Conservation (phyloP, 2,797 vertebrate species). For the Astyanax mexicanus region DNA sequence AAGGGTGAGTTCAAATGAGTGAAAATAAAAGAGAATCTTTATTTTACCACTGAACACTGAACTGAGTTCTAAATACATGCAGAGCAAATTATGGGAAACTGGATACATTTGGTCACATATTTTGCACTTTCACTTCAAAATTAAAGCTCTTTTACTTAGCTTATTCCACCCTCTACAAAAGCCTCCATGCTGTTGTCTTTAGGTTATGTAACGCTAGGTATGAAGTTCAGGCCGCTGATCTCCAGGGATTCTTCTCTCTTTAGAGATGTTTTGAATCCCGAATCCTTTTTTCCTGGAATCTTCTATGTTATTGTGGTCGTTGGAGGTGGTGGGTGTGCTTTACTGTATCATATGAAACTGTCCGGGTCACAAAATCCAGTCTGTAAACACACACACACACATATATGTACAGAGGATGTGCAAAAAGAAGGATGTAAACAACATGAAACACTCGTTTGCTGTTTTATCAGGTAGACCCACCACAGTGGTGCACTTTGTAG, state of each 20-base stretch:
- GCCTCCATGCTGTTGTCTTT: constrained; percentile 30
- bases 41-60: too few species aligned
- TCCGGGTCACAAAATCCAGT: neutral
- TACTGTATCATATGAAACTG: constrained; percentile 12
- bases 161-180: neutral
- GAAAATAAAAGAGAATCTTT: too few species aligned
- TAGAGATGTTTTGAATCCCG: constrained; percentile 53
- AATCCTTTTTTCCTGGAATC: constrained; percentile 52
- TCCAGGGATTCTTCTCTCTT: constrained; percentile 43
- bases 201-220: constrained; percentile 52
- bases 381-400: neutral
- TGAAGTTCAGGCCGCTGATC: constrained; percentile 8
- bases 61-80: too few species aligned
- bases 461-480: too few species aligned
- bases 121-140: neutral
- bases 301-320: constrained; percentile 41
- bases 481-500: too few species aligned
- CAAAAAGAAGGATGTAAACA: too few species aligned
- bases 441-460: too few species aligned
- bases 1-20: too few species aligned
- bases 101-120: neutral
- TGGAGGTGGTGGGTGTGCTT: constrained; percentile 12
- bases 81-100: neutral
- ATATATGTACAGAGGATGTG: neutral
- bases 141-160: neutral